Base-by-base conservation (phyloP, 2,888 invertebrate genomes). In the Aphodius sticticus region DNA sequence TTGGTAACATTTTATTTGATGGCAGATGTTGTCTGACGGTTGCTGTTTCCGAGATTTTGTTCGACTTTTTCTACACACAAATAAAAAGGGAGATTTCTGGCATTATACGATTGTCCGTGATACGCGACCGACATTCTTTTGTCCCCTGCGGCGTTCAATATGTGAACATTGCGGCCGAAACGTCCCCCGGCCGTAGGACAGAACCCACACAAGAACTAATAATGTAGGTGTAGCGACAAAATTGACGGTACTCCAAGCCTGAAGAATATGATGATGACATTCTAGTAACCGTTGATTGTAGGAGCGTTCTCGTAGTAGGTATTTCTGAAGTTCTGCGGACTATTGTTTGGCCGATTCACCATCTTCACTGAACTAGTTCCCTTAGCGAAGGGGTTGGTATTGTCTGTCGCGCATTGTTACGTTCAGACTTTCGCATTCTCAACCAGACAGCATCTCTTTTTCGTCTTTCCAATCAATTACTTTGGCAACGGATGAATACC, bases 21-120 rank as follows among this genome's bases (percentile, higher is more conserved):
- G 12, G 7, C 53, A 53, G 26, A 26, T 26, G 26, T 26, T 12
- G 53, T 9, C 53, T 1, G 53, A 53, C 53, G 53, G 12, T 2
- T 53, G 12, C 53, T 53, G 53, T 53, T 53, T 53, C 53, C 53
- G 53, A 53, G 53, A 53, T 53, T 53, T 53, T 53, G 7, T 7
- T 53, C 53, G 53, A 53, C 53, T 53, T 53, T 12, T 53, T 53
- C 7, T 12, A 53, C 53, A 53, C 53, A 53, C 53, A 53, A 53
- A 53, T 53, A 53, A 53, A 53, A 53, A 53, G 53, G 53, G 53
- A 53, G 53, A 53, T 53, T 53, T 53, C 53, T 53, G 53, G 53
- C 53, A 53, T 53, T 53, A 53, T 53, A 53, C 53, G 53, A 53
- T 53, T 53, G 53, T 53, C 53, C 9, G 53, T 12, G 53, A 53